Conservation (phyloP, 2,113 vertebrate species). For the Ranitomeya variabilis region DNA sequence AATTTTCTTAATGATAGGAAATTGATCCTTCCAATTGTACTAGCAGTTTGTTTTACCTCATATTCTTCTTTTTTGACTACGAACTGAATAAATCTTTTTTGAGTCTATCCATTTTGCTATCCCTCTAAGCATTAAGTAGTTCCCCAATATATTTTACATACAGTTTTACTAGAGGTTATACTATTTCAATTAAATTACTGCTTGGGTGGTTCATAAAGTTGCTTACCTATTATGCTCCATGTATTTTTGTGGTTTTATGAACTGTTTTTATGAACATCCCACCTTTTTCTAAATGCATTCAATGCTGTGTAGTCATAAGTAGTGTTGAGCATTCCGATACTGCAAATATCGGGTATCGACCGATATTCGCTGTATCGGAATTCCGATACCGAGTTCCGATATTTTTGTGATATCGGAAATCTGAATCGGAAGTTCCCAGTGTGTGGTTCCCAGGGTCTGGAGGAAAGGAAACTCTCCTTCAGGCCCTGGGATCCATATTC, state of each 20-base stretch:
- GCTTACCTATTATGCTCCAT: background rate
- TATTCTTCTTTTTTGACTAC: background rate
- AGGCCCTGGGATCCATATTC: too few relatives aligned
- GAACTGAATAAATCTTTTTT: background rate
- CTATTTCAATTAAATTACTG: slow-evolving; percentile 15
- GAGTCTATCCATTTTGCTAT: background rate
- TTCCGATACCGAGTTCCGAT: too few relatives aligned
- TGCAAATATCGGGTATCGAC: too few relatives aligned
- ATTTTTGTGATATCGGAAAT: too few relatives aligned
- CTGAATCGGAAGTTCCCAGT: too few relatives aligned
- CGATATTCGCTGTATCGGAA: too few relatives aligned
- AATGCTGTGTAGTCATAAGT: background rate
- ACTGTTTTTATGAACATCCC: background rate
- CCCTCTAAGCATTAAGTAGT: background rate
- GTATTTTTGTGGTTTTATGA: slow-evolving; percentile 2
- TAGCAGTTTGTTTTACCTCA: background rate
- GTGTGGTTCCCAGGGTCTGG: too few relatives aligned
- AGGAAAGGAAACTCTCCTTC: too few relatives aligned
- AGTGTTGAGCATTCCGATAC: too few relatives aligned
- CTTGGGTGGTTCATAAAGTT: slow-evolving; percentile 16
- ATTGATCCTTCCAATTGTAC: background rate
- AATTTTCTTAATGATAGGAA: background rate
- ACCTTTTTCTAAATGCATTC: background rate
- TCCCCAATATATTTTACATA: slow-evolving; percentile 17
- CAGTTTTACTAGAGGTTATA: background rate